These are phyloP conservation scores for Thelaira solivaga DNA, from an alignment of 2,888 invertebrate genomes.

Conservation along the genomic window DNA sequence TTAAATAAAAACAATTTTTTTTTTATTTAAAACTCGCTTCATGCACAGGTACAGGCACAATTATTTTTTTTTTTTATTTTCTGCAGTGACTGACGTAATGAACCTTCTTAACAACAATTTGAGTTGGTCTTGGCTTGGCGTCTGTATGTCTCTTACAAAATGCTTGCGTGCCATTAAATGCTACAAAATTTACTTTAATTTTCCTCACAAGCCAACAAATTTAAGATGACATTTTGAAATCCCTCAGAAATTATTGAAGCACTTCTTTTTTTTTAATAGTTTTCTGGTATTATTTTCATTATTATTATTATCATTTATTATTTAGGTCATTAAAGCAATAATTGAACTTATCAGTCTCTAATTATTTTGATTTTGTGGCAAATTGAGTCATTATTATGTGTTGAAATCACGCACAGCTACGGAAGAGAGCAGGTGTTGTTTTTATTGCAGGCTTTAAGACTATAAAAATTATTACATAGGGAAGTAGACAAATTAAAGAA, in stretches of 20 bases:
- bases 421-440: conserved; percentile 7
- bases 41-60: no score
- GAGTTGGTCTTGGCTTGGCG: conserved; percentile 29
- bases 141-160: conserved; percentile 32
- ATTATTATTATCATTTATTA: no score
- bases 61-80: no score
- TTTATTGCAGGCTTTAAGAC: not conserved
- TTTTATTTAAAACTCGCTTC: no score
- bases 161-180: conserved; percentile 51
- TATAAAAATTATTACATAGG: not conserved
- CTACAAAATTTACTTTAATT: conserved; percentile 32
- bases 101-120: not conserved
- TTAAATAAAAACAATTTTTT: no score
- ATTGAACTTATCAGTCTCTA: conserved; percentile 32
- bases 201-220: conserved; percentile 36
- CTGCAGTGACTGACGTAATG: not conserved
- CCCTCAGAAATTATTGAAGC: not conserved
- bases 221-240: conserved; percentile 54
- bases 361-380: conserved; percentile 35
- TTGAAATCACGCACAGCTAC: conserved; percentile 7
- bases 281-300: not conserved
- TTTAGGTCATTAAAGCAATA: conserved; percentile 7
- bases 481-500: no score
- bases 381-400: conserved; percentile 48
- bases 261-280: not conserved